Base-by-base conservation (phyloP, 2,797 vertebrate species). In the Lerista edwardsae region DNA sequence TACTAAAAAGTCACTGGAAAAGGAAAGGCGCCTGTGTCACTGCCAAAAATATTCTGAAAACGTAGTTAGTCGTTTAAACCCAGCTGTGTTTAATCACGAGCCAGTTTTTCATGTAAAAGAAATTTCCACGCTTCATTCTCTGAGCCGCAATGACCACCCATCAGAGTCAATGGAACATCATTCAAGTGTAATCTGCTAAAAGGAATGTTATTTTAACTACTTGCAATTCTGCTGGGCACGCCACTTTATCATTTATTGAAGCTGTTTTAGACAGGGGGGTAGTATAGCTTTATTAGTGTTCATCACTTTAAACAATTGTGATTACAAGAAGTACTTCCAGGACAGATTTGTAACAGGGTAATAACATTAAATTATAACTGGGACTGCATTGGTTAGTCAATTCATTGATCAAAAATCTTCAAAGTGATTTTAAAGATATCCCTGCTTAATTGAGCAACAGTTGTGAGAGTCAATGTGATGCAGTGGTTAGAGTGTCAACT, bases 101-200 rank as follows among this genome's bases (percentile, higher is more conserved):
- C 31, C 8, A 80, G 21, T 55, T 75, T 74, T 47, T 36, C 21
- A 82, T 9, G 59, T 51, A 64, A 75, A 75, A 82, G 41, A 65
- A 65, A 64, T 51, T 74, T 4, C 29, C 71, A 73, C 27, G 36
- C 44, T 82, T 75, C 39, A 82, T 61, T 82, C 34, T 34, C 59
- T 65, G 59, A 65, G 23, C 23, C 19, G 36, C 23, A 34, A n/a
- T 65, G 21, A 36, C 21, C 31, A 64, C 44, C 65, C 36, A 75
- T 82, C 80, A 51, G 65, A 74, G n/a, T 51, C 71, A 65, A 23
- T 51, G 47, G 31, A 80, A 78, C 21, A 27, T 82, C 31, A 75
- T 75, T 74, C 59, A 82, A 75, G 36, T 64, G 59, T 31, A 73
- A 62, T 73, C 29, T 25, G 21, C 21, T 74, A 23, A 64, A 82